Conservation (phyloP, 2,888 invertebrate species). For the Yponomeuta malinellus region DNA sequence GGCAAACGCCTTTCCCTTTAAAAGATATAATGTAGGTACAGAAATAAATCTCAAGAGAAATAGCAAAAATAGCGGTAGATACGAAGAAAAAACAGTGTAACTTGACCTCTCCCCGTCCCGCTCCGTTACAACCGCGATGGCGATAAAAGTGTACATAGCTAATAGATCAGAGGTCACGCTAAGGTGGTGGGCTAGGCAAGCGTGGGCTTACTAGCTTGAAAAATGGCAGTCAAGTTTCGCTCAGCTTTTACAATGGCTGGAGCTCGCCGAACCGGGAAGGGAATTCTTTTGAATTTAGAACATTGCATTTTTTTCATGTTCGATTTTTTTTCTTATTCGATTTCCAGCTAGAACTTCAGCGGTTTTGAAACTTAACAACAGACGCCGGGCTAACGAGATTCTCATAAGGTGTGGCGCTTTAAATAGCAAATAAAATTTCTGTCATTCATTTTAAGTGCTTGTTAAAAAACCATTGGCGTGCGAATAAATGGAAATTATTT, state of each 20-base stretch:
- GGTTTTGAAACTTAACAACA: too few relatives aligned
- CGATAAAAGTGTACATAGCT: conserved; percentile 15
- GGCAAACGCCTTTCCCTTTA: conserved; percentile 73
- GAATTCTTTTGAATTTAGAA: conserved; percentile 59
- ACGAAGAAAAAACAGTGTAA: conserved; percentile 32
- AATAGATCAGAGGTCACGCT: conserved; percentile 35
- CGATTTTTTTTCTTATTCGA: background rate
- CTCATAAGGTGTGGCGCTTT: background rate
- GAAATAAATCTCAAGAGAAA: conserved; percentile 74
- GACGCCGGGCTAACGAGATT: background rate
- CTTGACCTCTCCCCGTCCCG: conserved; percentile 29
- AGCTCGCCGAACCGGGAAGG: conserved; percentile 64
- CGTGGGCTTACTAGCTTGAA: conserved; percentile 72
- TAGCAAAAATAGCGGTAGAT: conserved; percentile 73
- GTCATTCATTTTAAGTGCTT: background rate
- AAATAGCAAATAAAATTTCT: background rate
- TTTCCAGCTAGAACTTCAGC: background rate
- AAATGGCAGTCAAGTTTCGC: conserved; percentile 49
- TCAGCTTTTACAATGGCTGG: conserved; percentile 58
- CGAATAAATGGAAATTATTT: background rate
- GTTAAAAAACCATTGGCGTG: background rate
- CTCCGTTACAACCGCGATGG: conserved; percentile 23
- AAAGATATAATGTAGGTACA: conserved; percentile 20
- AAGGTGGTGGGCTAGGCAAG: conserved; percentile 38
- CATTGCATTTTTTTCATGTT: conserved; percentile 35